Evolutionary conservation across 2,888 invertebrate species (phyloP).

Genomic region (Drosophila leonis): DNA sequence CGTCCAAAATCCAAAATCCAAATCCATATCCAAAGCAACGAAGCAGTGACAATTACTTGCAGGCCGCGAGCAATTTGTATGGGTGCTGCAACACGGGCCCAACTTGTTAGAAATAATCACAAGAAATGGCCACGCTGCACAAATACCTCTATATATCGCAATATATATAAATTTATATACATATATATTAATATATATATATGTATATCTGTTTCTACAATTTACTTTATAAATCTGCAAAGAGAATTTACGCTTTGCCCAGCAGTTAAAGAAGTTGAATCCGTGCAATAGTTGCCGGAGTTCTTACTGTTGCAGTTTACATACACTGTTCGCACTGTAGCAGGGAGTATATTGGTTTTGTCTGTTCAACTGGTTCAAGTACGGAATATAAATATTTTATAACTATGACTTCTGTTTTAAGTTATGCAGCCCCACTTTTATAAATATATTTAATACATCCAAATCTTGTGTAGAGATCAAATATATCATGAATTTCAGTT

Average conservation of each 20-base stretch:
- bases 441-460: too few species aligned
- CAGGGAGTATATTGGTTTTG: not conserved
- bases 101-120: constrained; percentile 70
- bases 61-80: constrained; percentile 76
- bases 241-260: constrained; percentile 25
- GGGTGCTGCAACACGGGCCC: constrained; percentile 67
- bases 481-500: too few species aligned
- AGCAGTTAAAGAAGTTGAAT: constrained; percentile 41
- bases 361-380: not conserved
- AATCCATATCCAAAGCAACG: constrained; percentile 62
- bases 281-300: constrained; percentile 23
- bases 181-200: not conserved
- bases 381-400: too few species aligned
- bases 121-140: constrained; percentile 59
- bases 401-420: too few species aligned
- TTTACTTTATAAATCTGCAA: constrained; percentile 6
- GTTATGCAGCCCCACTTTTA: too few species aligned
- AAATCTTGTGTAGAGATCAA: not conserved
- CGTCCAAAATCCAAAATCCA: constrained; percentile 40
- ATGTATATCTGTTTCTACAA: not conserved
- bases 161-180: not conserved
- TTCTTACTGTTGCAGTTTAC: constrained; percentile 19
- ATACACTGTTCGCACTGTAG: not conserved
- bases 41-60: constrained; percentile 79
- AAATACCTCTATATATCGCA: constrained; percentile 9